These are phyloP conservation scores for Syritta pipiens DNA, from an alignment of 2,888 invertebrate species.

Conservation along the genomic window DNA sequence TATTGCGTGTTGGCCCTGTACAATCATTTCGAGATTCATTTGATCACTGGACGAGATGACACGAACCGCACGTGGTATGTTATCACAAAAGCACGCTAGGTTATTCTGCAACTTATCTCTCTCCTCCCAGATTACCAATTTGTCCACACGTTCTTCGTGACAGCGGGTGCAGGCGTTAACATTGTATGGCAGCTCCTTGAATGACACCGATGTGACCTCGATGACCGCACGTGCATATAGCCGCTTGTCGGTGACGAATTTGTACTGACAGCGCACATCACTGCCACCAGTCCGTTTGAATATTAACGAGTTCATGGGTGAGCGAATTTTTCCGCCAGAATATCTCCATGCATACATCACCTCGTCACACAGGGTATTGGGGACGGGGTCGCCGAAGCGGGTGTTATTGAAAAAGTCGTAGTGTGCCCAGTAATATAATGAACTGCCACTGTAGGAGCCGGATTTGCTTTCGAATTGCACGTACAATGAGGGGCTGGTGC, in stretches of 20 bases:
- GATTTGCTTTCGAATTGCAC: constrained; percentile 95
- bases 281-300: constrained; percentile 89
- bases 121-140: constrained; percentile 89
- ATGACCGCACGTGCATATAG: constrained; percentile 90
- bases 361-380: constrained; percentile 91
- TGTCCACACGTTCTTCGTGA: constrained; percentile 91
- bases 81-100: constrained; percentile 87
- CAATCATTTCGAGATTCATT: constrained; percentile 88
- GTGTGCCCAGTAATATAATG: constrained; percentile 95
- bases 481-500: constrained; percentile 91
- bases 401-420: constrained; percentile 96
- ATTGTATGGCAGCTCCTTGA: constrained; percentile 90
- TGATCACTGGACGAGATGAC: constrained; percentile 90
- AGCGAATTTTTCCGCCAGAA: constrained; percentile 87
- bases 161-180: constrained; percentile 91
- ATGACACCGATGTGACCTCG: constrained; percentile 87
- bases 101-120: constrained; percentile 84
- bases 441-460: constrained; percentile 96
- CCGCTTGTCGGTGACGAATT: constrained; percentile 90
- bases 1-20: constrained; percentile 92
- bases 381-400: constrained; percentile 89
- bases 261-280: constrained; percentile 90
- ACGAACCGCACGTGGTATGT: constrained; percentile 82
- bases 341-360: constrained; percentile 92
- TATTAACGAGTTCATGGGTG: constrained; percentile 92